Conservation (phyloP, 1,140 invertebrate genomes). For the Dendroctonus ponderosae region DNA sequence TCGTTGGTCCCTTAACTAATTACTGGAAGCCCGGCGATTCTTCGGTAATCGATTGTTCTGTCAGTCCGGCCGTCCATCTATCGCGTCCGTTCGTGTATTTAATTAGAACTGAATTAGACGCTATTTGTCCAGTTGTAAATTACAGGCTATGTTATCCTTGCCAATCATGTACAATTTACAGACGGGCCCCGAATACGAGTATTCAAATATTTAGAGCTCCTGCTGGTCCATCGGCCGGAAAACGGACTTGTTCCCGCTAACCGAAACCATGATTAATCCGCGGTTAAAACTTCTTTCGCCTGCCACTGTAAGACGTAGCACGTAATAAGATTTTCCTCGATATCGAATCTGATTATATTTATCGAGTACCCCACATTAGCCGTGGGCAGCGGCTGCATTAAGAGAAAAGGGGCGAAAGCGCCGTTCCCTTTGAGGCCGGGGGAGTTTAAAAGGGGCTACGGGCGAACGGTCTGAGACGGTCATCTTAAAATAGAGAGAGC, state of each 20-base stretch:
- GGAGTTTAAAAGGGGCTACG: background rate
- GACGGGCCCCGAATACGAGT: conserved; percentile 26
- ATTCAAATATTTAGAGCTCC: conserved; percentile 39
- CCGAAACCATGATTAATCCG: background rate
- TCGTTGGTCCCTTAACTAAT: conserved; percentile 17
- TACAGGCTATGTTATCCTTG: conserved; percentile 43
- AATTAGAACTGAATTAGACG: conserved; percentile 47
- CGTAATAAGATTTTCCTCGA: conserved; percentile 29
- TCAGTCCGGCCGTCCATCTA: conserved; percentile 27
- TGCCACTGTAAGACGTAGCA: too few species aligned
- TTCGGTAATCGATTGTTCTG: conserved; percentile 42
- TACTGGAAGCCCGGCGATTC: conserved; percentile 5
- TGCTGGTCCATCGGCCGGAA: conserved; percentile 1
- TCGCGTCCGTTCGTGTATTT: conserved; percentile 37
- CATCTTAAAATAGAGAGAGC: conserved; percentile 37
- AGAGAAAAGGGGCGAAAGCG: conserved; percentile 8
- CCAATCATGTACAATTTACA: conserved; percentile 44
- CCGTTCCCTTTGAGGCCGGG: background rate
- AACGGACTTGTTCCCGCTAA: conserved; percentile 1
- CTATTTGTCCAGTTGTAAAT: conserved; percentile 45
- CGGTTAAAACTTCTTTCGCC: too few species aligned
- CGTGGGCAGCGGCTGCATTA: conserved; percentile 15
- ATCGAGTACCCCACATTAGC: conserved; percentile 17
- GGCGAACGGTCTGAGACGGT: conserved; percentile 28
- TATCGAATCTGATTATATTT: conserved; percentile 33